A percentile compares a stretch with the other conserved stretches of the same genome.
Conservation (phyloP, 2,888 invertebrate species). For the Eudemis profundana region DNA sequence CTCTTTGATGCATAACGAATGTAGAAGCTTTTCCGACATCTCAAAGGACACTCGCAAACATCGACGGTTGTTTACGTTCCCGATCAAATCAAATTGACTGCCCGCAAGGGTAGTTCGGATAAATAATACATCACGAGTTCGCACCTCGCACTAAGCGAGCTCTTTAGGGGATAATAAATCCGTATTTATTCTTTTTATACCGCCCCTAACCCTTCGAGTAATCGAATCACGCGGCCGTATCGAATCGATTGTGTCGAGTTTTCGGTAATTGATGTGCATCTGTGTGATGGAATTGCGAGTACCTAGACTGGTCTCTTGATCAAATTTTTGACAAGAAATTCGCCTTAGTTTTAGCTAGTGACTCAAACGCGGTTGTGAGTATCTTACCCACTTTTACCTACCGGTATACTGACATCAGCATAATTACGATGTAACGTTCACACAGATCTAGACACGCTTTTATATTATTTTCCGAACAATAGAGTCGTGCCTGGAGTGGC, state of each 20-base stretch:
- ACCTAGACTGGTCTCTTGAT: too few relatives aligned
- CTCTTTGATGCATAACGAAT: slow-evolving; percentile 23
- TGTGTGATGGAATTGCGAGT: slow-evolving; percentile 44
- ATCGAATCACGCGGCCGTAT: slow-evolving; percentile 78
- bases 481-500: too few relatives aligned
- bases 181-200: slow-evolving; percentile 84
- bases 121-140: slow-evolving; percentile 82
- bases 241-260: slow-evolving; percentile 64
- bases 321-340: too few relatives aligned
- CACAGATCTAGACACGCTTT: too few relatives aligned
- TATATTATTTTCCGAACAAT: too few relatives aligned
- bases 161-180: slow-evolving; percentile 84
- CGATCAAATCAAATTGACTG: slow-evolving; percentile 75
- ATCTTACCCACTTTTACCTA: too few relatives aligned
- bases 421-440: too few relatives aligned
- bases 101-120: slow-evolving; percentile 71
- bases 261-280: slow-evolving; percentile 42
- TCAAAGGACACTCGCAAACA: slow-evolving; percentile 34
- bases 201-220: slow-evolving; percentile 71
- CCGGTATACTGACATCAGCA: too few relatives aligned
- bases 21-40: not conserved
- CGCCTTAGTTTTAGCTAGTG: too few relatives aligned
- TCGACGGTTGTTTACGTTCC: slow-evolving; percentile 71
- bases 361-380: too few relatives aligned
- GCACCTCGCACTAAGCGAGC: slow-evolving; percentile 78